Evolutionary conservation across 2,888 invertebrate species (phyloP), one percentile per base, ranked within the genome.

Genomic region (Molanna angustata): DNA sequence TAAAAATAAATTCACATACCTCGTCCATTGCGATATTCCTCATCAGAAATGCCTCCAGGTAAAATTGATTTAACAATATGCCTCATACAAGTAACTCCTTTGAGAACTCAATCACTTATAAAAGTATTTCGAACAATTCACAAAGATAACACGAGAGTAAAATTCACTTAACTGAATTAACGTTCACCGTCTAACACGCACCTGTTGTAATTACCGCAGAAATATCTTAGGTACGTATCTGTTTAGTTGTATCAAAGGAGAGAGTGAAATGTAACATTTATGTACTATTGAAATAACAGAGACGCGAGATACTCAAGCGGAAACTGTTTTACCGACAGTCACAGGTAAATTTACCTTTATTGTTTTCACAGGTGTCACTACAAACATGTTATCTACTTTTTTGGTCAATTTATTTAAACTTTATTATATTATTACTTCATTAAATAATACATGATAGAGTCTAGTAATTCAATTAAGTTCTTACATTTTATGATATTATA

Each of bases 21-120:
- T 55, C 55, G 9, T 58, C 49, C 58, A 58, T 58, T 22, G 43
- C 49, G 33, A 42, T 33, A 41, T 42, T 44, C 55, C 44, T 55
- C 58, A 58, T 58, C 42, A 45, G 43, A 35, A 37, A 11, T n/a
- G 17, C 21, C 35, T 47, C 37, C 39, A 3, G n/a, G n/a, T 22
- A 21, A 37, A 9, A 33, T 11, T 13, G 16, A 47, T 16, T 21
- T 21, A 17, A 32, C 37, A 27, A 27, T 27, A 27, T 39, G 43
- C 35, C 41, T 20, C 47, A n/a, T n/a, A n/a, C n/a, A 19, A 20
- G 32, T 33, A 47, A 47, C 47, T 37, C 43, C 21, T 32, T 18
- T 20, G 37, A 44, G 19, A 22, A 53, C 49, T 49, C 39, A 49
- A 53, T 49, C 53, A 53, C 53, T 49, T 41, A 21, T 44, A 49